Conservation (phyloP, 2,888 invertebrate species). For the Liposcelis brunnea region DNA sequence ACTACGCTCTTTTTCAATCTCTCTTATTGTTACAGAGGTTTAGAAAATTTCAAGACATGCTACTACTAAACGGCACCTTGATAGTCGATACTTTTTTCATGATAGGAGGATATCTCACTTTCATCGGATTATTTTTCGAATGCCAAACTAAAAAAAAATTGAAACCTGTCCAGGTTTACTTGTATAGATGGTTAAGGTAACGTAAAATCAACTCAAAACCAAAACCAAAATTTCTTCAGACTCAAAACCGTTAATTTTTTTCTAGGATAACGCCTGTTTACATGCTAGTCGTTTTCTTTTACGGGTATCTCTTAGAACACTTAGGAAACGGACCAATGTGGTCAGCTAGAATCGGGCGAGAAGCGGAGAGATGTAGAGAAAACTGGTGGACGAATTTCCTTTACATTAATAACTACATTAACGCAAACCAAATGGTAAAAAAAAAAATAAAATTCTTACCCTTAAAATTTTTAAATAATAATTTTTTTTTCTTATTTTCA, state of each 20-base stretch:
- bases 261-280: slow-evolving; percentile 19
- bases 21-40: slow-evolving; percentile 11
- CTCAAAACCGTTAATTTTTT: neutral
- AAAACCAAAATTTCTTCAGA: neutral
- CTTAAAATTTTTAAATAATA: neutral
- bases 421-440: slow-evolving; percentile 15
- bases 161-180: slow-evolving; percentile 17
- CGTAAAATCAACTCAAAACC: neutral
- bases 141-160: slow-evolving; percentile 17
- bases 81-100: slow-evolving; percentile 21
- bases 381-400: slow-evolving; percentile 21
- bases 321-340: slow-evolving; percentile 18
- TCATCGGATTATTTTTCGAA: slow-evolving; percentile 17
- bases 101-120: slow-evolving; percentile 20
- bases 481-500: slow-evolving; percentile 13
- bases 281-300: slow-evolving; percentile 17
- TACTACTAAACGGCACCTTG: slow-evolving; percentile 18
- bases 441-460: neutral
- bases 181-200: slow-evolving; percentile 20
- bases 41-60: slow-evolving; percentile 16
- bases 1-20: too few relatives aligned
- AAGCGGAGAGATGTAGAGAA: slow-evolving; percentile 14
- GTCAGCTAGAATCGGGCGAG: slow-evolving; percentile 14
- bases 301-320: slow-evolving; percentile 15
- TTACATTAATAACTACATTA: slow-evolving; percentile 20